Evolutionary conservation across 1,140 invertebrate genomes (phyloP), one percentile per base, ranked within the genome.

Genomic region (Drosophila erecta): DNA sequence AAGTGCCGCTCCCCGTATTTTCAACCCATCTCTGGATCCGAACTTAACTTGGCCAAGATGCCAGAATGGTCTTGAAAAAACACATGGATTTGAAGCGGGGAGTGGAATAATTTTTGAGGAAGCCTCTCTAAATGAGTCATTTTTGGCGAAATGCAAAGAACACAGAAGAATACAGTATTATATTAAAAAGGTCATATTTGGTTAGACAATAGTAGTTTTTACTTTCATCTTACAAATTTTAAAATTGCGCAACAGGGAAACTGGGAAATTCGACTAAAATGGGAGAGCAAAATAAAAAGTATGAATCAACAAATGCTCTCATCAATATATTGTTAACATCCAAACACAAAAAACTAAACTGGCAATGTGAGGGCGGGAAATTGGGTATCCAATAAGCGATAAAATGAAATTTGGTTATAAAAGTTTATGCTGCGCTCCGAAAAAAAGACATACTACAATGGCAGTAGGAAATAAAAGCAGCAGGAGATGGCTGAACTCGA

Each of bases 1-100:
- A 87, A 89, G 79, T 81, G 71, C 75, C 62, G 47, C 51, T 65
- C 43, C 50, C 65, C 66, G 43, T 40, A 43, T 49, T 70, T 37
- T 33, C 35, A 53, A 24, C 64, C 35, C 35, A 61, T 41, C 49
- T 33, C 12, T 4, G 22, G 27, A 15, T 11, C 64, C 47, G 30
- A 60, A 27, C 64, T 56, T n/a, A 12, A 56, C 22, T 43, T 50
- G 64, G 35, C 27, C 17, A 51, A 66, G 64, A 67, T 66, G 44
- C 46, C 24, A 43, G 60, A 67, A 50, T 47, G 27, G 43, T 33
- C 27, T 7, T 30, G 7, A n/a, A 20, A 44, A n/a, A 11, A 49
- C 22, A 47, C 12, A 15, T 15, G 24, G 3, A 11, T 17, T 11
- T 33, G 20, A 11, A 33, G 6, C 1, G 27, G 22, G 8, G 7